Percentiles rank a stretch among this genome's conserved stretches.
These are phyloP conservation scores for Malurus splendens DNA, from an alignment of 2,797 vertebrate genomes.

Conservation along the genomic window DNA sequence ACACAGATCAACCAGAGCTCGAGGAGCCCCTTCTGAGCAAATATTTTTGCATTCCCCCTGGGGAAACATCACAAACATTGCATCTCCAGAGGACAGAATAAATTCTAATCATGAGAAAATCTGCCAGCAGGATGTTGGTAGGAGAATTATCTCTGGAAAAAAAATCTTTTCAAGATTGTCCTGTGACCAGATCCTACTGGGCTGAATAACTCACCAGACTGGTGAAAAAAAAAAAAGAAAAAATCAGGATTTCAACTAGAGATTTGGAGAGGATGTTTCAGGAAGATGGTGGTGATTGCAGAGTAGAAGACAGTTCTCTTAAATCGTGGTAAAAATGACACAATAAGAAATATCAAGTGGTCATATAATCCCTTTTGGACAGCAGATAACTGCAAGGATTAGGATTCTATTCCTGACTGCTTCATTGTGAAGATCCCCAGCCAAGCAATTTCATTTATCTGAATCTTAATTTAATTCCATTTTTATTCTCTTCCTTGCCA, in stretches of 20 bases:
- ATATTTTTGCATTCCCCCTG: neutral
- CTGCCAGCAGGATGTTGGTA: neutral
- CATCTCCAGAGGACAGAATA: neutral
- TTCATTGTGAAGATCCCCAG: neutral
- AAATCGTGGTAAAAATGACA: neutral
- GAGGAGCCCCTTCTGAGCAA: neutral
- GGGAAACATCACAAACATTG: neutral
- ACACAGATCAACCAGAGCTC: neutral
- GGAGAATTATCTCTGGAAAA: neutral
- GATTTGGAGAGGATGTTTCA: neutral
- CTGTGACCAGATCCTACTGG: accelerated
- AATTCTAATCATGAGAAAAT: neutral
- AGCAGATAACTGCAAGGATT: neutral
- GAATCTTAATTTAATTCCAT: neutral
- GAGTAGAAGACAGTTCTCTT: neutral
- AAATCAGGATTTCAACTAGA: neutral
- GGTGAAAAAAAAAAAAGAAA: neutral
- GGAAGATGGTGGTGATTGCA: neutral
- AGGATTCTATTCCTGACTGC: neutral
- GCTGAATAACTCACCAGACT: neutral
- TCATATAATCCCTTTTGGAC: neutral
- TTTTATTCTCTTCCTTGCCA: neutral
- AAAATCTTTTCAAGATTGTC: neutral
- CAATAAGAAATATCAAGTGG: neutral
- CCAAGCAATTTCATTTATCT: neutral